phyloP scores from a whole-genome alignment of 2,888 invertebrate species.

The Polyploca ridens region DNA sequence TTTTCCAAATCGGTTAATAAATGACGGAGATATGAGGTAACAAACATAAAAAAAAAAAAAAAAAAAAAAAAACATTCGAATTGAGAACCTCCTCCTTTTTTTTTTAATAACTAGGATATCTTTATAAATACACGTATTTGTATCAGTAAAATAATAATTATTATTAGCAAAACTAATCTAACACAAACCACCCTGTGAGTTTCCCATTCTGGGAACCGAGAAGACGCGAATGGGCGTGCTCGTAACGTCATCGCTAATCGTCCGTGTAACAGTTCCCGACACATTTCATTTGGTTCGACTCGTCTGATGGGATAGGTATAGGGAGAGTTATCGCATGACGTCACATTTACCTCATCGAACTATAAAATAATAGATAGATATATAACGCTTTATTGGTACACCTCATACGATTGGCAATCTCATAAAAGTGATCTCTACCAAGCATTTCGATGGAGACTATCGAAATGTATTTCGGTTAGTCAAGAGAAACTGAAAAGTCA shows the following conservation, averaged over 20 bases:
- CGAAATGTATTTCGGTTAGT: too few species aligned
- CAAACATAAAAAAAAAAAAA: too few species aligned
- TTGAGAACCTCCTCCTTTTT: too few species aligned
- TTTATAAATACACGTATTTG: background rate
- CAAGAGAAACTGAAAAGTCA: too few species aligned
- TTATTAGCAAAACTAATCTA: background rate
- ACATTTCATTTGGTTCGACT: slow-evolving; percentile 71
- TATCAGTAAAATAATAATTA: background rate
- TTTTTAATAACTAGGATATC: background rate
- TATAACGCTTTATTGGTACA: too few species aligned
- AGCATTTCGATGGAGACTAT: too few species aligned
- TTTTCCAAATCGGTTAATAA: too few species aligned
- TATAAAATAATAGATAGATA: slow-evolving; percentile 46
- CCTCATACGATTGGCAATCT: too few species aligned
- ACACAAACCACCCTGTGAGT: background rate
- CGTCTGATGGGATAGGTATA: slow-evolving; percentile 5
- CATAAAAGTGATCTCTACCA: too few species aligned
- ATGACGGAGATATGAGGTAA: too few species aligned
- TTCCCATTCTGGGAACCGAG: background rate
- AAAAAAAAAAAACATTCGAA: too few species aligned
- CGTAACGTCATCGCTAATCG: slow-evolving; percentile 60
- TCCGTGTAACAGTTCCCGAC: slow-evolving; percentile 79
- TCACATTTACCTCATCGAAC: slow-evolving; percentile 55
- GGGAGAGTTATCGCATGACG: slow-evolving; percentile 50
- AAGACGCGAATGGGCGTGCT: slow-evolving; percentile 32